Conservation (phyloP, 2,113 vertebrate genomes). For the Embiotoca jacksoni region DNA sequence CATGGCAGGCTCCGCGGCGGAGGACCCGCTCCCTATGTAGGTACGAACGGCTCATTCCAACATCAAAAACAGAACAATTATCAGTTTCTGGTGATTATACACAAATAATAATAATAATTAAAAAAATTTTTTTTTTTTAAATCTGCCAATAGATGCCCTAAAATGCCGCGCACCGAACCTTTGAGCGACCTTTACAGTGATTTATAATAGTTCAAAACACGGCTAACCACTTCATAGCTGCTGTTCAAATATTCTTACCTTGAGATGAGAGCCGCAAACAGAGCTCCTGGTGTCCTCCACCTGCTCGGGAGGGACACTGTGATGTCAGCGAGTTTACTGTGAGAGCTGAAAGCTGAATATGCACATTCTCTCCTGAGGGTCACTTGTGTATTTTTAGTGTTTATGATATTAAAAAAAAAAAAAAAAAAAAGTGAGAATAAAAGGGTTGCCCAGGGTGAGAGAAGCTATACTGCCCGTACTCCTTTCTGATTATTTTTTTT, state of each 20-base stretch:
- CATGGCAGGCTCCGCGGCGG: too few relatives aligned
- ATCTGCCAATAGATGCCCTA: too few relatives aligned
- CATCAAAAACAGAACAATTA: too few relatives aligned
- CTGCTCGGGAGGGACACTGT: constrained; percentile 75
- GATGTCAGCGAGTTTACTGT: constrained; percentile 78
- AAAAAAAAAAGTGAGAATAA: constrained; percentile 62
- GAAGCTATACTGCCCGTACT: constrained; percentile 30
- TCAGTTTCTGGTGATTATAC: too few relatives aligned
- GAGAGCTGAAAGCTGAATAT: constrained; percentile 76
- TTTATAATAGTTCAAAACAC: not conserved
- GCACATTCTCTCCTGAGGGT: constrained; percentile 72
- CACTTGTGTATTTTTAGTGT: constrained; percentile 78
- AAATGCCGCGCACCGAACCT: too few relatives aligned
- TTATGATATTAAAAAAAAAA: constrained; percentile 66
- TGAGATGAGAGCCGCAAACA: constrained; percentile 38
- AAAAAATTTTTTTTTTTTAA: too few relatives aligned
- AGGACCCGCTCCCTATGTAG: too few relatives aligned
- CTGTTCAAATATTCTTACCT: constrained; percentile 38
- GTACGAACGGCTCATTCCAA: too few relatives aligned
- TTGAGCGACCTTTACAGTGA: too few relatives aligned
- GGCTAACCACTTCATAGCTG: not conserved
- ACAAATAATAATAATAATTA: too few relatives aligned
- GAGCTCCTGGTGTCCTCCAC: constrained; percentile 74
- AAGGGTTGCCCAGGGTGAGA: constrained; percentile 61
- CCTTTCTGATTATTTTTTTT: constrained; percentile 26